Conservation (phyloP, 2,113 vertebrate species). For the Regulus satrapa region DNA sequence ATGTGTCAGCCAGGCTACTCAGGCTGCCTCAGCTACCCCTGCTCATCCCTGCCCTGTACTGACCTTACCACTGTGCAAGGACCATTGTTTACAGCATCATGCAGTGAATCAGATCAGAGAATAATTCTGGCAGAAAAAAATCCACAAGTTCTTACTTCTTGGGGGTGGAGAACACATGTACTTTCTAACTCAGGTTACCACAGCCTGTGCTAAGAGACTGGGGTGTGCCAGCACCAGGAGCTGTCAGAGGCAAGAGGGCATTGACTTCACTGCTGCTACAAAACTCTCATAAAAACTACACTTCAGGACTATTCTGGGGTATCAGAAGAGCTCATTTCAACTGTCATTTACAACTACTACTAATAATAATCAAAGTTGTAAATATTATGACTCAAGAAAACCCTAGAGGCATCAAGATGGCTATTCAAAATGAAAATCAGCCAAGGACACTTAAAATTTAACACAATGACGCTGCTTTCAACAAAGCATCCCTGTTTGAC, state of each 20-base stretch:
- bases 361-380: not conserved
- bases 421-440: not conserved
- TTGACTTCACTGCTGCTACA: not conserved
- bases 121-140: not conserved
- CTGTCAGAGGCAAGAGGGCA: not conserved
- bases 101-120: not conserved
- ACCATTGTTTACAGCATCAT: not conserved
- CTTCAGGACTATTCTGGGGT: not conserved
- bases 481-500: not conserved
- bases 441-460: not conserved
- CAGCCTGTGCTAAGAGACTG: not conserved
- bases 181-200: not conserved
- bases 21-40: not conserved
- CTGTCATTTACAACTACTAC: not conserved
- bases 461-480: not conserved
- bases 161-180: not conserved
- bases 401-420: not conserved
- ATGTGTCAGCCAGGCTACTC: not conserved
- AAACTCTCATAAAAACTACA: not conserved
- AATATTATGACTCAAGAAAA: not conserved
- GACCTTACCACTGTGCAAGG: not conserved
- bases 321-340: not conserved
- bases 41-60: not conserved
- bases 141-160: not conserved
- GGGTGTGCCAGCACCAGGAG: not conserved